A percentile compares a stretch with the other conserved stretches of the same genome.
phyloP scores from a whole-genome alignment of 2,797 vertebrate species.

The Lutjanus argentimaculatus region DNA sequence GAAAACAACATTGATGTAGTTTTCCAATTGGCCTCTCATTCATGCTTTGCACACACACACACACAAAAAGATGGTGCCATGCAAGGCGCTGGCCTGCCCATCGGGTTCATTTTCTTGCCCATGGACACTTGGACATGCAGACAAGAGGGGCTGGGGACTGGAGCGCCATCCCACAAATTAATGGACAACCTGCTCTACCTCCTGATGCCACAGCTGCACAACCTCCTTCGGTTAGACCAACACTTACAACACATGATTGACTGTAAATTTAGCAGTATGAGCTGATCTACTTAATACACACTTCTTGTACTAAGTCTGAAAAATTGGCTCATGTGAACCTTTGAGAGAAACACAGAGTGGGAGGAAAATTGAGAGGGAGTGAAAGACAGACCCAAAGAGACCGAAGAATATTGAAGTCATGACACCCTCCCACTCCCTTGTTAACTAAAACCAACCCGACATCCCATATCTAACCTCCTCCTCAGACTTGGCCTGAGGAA shows the following conservation, averaged over 20 bases:
- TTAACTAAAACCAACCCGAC: conserved; percentile 47
- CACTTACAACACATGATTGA: background rate
- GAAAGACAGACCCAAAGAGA: conserved; percentile 33
- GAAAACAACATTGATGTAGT: too few species aligned
- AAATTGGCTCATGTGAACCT: background rate
- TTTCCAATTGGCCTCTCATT: too few species aligned
- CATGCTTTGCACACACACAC: too few species aligned
- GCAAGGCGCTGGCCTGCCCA: too few species aligned
- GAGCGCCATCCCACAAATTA: background rate
- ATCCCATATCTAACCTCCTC: conserved; percentile 26
- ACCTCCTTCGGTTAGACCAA: background rate
- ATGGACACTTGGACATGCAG: background rate
- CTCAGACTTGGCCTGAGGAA: conserved; percentile 18
- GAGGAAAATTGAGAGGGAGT: conserved; percentile 17
- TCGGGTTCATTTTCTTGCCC: too few species aligned
- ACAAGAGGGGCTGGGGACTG: background rate
- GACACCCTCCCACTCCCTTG: conserved; percentile 41
- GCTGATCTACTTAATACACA: background rate
- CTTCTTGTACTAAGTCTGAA: background rate
- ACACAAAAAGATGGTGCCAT: too few species aligned
- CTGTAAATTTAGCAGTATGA: background rate
- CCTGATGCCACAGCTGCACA: background rate
- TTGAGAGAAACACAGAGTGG: conserved; percentile 9
- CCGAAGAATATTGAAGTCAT: conserved; percentile 38
- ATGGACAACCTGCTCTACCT: background rate